Conservation (phyloP, 2,797 vertebrate species). For the Manis pentadactyla region DNA sequence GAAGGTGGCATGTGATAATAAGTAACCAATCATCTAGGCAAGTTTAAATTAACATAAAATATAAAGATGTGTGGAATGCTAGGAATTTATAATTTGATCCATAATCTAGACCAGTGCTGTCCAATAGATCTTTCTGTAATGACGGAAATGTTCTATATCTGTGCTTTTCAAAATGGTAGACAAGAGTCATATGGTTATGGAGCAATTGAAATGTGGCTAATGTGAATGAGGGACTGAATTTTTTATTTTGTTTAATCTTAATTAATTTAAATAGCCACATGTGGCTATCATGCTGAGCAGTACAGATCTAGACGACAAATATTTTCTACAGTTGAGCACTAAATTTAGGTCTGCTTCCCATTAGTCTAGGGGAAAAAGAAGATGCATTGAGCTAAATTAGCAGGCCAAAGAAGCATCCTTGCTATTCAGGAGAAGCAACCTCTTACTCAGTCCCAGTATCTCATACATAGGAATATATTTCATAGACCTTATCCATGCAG, state of each 20-base stretch:
- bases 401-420: neutral
- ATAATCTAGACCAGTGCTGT: neutral
- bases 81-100: neutral
- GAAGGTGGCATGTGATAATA: neutral
- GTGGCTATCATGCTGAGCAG: neutral
- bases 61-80: neutral
- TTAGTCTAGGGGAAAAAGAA: neutral
- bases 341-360: neutral
- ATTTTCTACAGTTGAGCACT: neutral
- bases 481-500: neutral
- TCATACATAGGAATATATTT: neutral
- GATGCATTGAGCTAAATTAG: neutral
- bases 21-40: slow-evolving; percentile 3
- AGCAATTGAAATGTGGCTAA: neutral
- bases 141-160: neutral
- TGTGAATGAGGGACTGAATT: neutral
- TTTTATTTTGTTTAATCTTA: neutral
- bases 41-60: slow-evolving; percentile 42
- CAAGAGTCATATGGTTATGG: neutral
- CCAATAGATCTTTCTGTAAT: neutral
- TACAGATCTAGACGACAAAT: neutral
- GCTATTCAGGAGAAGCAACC: neutral
- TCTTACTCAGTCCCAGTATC: neutral
- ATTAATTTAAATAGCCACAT: neutral
- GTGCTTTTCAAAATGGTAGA: neutral